Base-by-base conservation (phyloP, 2,113 vertebrate genomes). In the Labrus mixtus region DNA sequence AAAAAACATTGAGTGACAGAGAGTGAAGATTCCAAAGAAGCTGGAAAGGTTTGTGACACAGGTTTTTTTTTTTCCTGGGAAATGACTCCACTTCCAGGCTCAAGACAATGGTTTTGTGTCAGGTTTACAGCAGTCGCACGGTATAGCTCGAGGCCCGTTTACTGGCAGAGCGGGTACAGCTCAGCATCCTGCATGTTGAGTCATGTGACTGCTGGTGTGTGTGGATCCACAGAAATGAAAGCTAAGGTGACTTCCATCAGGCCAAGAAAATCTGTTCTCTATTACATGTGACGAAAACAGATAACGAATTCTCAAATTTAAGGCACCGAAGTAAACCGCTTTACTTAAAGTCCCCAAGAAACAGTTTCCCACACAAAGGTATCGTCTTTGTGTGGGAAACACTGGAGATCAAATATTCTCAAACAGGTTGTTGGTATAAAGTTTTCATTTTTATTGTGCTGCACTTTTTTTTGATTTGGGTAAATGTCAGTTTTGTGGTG, bases 151-250 rank as follows among this genome's bases (percentile, higher is more conserved):
- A 56, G n/a, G 60, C 12, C 23, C 16, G 51, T 77, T 79, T 84
- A 78, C 77, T 33, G 66, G 43, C 25, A 81, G 48, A 63, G 60
- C 9, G 3, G 3, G 41, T n/a, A 74, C 53, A 22, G 23, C 11
- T 68, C 70, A 33, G 64, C 51, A 61, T 87, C 84, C 87, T 88
- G 82, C 58, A 10, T 19, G 56, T 33, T 61, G 41, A 54, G 19
- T 11, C 36, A 9, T 67, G 56, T 33, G 25, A n/a, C 22, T 25
- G 36, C 39, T 23, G 3, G 1, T 53, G 51, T 43, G n/a, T 7
- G 15, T 10, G 10, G 36, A 37, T 9, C 8, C 15, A n/a, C 19
- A 20, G 16, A 48, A 48, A 6, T 46, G 12, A 48, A 17, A 48
- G 17, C 2, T 11, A 8, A 48, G 17, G 17, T 48, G 13, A 16